These are phyloP conservation scores for Drosophila funebris DNA, from an alignment of 1,140 invertebrate species.

Conservation along the genomic window DNA sequence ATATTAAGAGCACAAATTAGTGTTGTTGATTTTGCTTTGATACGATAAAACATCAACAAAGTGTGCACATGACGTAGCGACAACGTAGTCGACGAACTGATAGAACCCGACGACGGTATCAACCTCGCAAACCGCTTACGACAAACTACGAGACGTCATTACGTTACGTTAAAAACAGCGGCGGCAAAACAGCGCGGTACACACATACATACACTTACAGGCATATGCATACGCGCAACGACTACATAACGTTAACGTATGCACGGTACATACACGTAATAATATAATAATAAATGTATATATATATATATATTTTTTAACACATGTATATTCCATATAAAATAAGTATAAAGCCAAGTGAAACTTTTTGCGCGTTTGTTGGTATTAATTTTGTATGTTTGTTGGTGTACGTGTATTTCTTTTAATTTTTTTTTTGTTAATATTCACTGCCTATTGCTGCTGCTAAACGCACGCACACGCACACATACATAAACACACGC, in stretches of 20 bases:
- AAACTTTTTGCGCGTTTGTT: conserved; percentile 36
- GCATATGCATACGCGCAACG: conserved; percentile 24
- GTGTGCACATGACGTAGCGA: conserved; percentile 33
- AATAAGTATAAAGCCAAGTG: background rate
- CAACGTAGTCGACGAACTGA: conserved; percentile 22
- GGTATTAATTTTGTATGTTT: background rate
- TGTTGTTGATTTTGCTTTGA: conserved; percentile 5
- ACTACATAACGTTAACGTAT: conserved; percentile 38
- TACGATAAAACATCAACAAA: conserved; percentile 32
- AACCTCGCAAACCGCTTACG: conserved; percentile 27
- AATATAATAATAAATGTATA: conserved; percentile 32
- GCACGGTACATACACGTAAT: conserved; percentile 30
- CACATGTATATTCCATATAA: conserved; percentile 5
- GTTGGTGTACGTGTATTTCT: conserved; percentile 28
- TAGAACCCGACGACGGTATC: conserved; percentile 6
- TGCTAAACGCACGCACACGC: conserved; percentile 37
- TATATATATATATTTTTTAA: conserved; percentile 2
- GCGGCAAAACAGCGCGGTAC: conserved; percentile 48
- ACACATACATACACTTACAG: conserved; percentile 14
- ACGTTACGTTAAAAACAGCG: conserved; percentile 51
- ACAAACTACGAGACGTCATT: conserved; percentile 29
- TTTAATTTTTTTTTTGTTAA: conserved; percentile 32
- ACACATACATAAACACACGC: conserved; percentile 33
- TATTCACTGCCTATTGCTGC: conserved; percentile 37
- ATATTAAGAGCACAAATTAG: background rate